Evolutionary conservation across 2,797 vertebrate species (phyloP).

Genomic region (Tapera naevia): DNA sequence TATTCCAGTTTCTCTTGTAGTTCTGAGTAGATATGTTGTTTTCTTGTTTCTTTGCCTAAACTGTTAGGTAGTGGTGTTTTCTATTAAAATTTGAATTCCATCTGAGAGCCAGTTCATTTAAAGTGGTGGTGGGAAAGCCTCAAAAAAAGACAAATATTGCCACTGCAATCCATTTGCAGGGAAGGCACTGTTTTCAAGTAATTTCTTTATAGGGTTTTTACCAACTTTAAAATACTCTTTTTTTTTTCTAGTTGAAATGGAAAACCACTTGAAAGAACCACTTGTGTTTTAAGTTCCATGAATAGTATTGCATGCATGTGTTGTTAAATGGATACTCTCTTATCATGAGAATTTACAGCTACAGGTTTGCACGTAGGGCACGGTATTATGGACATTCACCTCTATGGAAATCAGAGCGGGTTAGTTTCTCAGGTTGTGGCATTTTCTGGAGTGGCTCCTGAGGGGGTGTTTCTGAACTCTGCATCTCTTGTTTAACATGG

Average conservation of each 20-base stretch:
- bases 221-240: background rate
- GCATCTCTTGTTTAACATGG: slow-evolving; percentile 50
- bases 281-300: background rate
- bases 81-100: background rate
- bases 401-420: accelerated
- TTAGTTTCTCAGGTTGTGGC: background rate
- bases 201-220: background rate
- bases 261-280: background rate
- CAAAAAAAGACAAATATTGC: background rate
- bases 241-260: background rate
- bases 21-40: background rate
- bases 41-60: background rate
- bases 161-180: background rate
- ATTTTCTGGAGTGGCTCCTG: background rate
- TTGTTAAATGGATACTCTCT: background rate
- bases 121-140: background rate
- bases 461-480: background rate
- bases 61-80: background rate
- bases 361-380: accelerated
- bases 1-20: background rate
- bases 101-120: background rate
- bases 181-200: background rate
- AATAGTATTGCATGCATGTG: background rate
- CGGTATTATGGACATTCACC: background rate
- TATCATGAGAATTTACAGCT: background rate